These are phyloP conservation scores for Rallus limicola DNA, from an alignment of 2,113 vertebrate genomes.

Conservation along the genomic window DNA sequence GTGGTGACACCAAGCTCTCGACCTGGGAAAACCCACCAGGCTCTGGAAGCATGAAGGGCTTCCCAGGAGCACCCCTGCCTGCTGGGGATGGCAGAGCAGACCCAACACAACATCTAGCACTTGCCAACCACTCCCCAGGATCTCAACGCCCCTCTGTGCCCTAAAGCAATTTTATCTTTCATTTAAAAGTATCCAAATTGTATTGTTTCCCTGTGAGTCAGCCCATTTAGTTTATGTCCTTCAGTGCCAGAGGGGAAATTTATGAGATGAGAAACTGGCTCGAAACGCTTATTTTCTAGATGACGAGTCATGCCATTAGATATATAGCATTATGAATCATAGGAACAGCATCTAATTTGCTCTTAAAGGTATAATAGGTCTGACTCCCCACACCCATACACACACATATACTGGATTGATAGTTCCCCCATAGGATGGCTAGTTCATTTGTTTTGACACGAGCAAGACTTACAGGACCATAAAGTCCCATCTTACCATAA, in stretches of 20 bases:
- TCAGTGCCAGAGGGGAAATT: constrained; percentile 67
- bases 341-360: constrained; percentile 82
- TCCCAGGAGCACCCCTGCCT: background rate
- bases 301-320: constrained; percentile 71
- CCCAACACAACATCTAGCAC: fast-evolving
- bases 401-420: constrained; percentile 61
- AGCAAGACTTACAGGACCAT: constrained; percentile 63
- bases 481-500: constrained; percentile 58
- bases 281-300: constrained; percentile 64
- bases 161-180: constrained; percentile 36
- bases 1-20: background rate
- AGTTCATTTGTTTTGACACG: constrained; percentile 66
- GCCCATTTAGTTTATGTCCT: constrained; percentile 62
- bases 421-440: constrained; percentile 55
- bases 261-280: constrained; percentile 71
- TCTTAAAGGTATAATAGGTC: constrained; percentile 82
- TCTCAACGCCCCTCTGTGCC: background rate
- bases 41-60: background rate
- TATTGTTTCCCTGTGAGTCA: constrained; percentile 71
- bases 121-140: background rate
- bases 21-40: background rate
- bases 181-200: constrained; percentile 66
- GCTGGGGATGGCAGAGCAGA: background rate
- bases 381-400: constrained; percentile 63
- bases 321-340: constrained; percentile 82